Evolutionary conservation across 2,888 invertebrate genomes (phyloP).

Genomic region (Himalopsyche kuldschensis): DNA sequence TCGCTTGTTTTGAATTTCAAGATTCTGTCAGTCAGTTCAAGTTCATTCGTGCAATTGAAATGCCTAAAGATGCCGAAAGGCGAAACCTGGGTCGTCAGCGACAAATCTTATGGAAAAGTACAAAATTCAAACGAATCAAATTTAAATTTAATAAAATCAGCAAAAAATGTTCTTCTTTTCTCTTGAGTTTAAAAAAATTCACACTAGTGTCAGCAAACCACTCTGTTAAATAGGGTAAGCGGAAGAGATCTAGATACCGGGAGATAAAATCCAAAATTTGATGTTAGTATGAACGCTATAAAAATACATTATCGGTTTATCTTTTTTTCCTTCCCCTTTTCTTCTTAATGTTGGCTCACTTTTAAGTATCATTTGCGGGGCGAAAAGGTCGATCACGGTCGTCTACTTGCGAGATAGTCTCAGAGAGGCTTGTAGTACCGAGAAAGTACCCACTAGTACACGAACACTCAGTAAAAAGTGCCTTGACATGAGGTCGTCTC

Average conservation of each 20-base stretch:
- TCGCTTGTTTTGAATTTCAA: too few species aligned
- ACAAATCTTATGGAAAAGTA: too few species aligned
- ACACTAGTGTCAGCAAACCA: background rate
- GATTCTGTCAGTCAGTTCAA: too few species aligned
- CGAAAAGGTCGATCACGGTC: background rate
- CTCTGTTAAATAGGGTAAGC: background rate
- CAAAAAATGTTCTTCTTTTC: too few species aligned
- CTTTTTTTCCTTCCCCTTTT: background rate
- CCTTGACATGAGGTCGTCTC: background rate
- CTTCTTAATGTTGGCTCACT: background rate
- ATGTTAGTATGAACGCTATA: background rate
- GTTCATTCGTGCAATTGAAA: too few species aligned
- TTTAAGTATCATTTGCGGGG: background rate
- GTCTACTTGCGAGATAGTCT: background rate
- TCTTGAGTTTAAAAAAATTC: too few species aligned
- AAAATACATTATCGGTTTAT: background rate
- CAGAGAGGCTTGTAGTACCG: background rate
- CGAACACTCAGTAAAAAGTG: background rate
- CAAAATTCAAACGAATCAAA: too few species aligned
- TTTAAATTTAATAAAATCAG: too few species aligned
- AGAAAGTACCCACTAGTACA: background rate
- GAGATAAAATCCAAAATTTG: background rate
- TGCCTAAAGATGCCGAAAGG: too few species aligned
- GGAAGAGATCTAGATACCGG: background rate
- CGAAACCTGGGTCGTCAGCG: too few species aligned